Evolutionary conservation across 2,113 vertebrate species (phyloP), one percentile per base, ranked within the genome.

Genomic region (Atractosteus spatula): DNA sequence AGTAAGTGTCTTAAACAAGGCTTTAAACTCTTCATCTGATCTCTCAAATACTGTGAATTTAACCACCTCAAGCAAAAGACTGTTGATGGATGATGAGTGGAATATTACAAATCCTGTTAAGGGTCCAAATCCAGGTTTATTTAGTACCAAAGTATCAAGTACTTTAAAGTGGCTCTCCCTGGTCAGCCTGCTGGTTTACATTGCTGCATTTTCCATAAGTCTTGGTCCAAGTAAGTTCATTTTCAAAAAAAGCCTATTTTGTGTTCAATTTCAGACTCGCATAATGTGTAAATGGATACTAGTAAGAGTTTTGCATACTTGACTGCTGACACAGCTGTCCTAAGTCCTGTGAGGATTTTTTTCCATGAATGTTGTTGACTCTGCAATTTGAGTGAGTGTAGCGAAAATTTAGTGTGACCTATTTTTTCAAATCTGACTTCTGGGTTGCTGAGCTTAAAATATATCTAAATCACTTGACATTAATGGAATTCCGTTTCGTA

Each of bases 141-240:
- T 54, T 67, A 13, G 0, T 17, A 66, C 11, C 6, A 75, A 74
- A 1, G 71, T 91, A 59, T 90, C 93, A 0, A n/a, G 83, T n/a
- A 81, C 84, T 62, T 81, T 97, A 78, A 97, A 96, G 83, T 95
- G 95, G 95, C 87, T 95, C 0, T 96, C 94, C 0, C 79, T 99
- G 77, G 89, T 90, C 85, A 96, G 94, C 76, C 84, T 99, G 72
- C 93, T 99, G 80, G 81, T 94, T 69, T 98, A 94, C 63, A 91
- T 97, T 69, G 95, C 96, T 72, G 95, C 93, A 59, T 98, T 97
- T 89, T 99, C 97, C 71, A 85, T 97, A 81, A 93, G 97, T 83
- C 92, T 99, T 59, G 97, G 97, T 82, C 96, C 96, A 90, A 98
- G 97, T 99, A 93, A 96, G 95, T 91, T 73, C 73, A 10, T 51